phyloP scores from a whole-genome alignment of 2,113 vertebrate species.

The Spea bombifrons region DNA sequence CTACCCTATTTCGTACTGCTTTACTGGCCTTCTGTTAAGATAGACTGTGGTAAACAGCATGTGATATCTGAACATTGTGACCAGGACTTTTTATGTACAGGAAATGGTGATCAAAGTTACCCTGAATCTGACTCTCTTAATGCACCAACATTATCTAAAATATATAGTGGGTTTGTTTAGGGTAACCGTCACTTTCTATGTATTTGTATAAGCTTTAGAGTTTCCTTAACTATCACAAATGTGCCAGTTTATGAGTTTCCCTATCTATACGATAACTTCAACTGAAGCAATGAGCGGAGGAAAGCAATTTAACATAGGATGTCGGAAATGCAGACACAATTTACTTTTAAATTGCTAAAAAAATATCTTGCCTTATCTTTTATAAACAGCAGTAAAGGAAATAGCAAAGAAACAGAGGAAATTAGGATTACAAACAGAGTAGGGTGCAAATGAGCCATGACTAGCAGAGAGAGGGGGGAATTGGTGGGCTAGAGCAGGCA shows the following conservation, averaged over 20 bases:
- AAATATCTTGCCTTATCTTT: constrained; percentile 38
- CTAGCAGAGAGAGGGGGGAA: constrained; percentile 3
- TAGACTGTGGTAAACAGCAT: too few species aligned
- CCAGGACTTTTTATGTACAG: too few species aligned
- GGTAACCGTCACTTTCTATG: too few species aligned
- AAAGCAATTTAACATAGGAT: background rate
- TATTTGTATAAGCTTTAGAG: too few species aligned
- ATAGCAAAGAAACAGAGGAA: constrained; percentile 24
- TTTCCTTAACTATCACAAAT: background rate
- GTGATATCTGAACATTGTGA: too few species aligned
- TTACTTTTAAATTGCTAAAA: constrained; percentile 4
- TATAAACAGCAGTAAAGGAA: constrained; percentile 43
- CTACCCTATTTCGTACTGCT: too few species aligned
- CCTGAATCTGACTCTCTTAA: too few species aligned
- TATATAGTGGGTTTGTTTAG: too few species aligned
- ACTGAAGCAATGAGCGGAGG: background rate
- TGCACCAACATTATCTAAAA: too few species aligned
- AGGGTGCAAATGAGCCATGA: constrained; percentile 4
- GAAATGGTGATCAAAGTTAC: too few species aligned
- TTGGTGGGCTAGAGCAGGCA: background rate
- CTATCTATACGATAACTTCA: background rate
- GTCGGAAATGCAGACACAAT: background rate
- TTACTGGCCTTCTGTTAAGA: too few species aligned
- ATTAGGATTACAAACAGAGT: constrained; percentile 15
- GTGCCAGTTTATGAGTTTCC: background rate